Evolutionary conservation across 2,113 vertebrate genomes (phyloP).

Genomic region (Indri indri): DNA sequence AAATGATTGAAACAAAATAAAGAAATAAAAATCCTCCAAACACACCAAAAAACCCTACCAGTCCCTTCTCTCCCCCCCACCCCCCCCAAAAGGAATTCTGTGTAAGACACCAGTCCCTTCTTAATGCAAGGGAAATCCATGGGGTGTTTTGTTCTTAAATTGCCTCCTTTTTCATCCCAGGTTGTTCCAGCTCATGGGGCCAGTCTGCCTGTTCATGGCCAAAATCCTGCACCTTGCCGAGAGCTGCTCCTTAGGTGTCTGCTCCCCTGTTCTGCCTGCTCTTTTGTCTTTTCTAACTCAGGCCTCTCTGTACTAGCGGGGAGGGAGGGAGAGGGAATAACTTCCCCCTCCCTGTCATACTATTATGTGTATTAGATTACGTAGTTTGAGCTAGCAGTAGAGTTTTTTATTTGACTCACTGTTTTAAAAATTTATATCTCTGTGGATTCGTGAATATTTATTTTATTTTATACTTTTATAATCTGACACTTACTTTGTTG

Average conservation of each 20-base stretch:
- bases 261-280: background rate
- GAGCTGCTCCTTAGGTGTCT: background rate
- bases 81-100: too few species aligned
- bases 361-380: background rate
- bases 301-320: background rate
- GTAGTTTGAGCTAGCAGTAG: background rate
- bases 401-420: background rate
- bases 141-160: background rate
- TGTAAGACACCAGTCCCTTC: too few species aligned
- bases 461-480: background rate
- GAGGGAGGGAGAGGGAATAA: background rate
- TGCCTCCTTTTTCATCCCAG: background rate
- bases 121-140: background rate
- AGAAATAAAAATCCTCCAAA: background rate
- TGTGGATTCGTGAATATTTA: background rate
- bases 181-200: background rate
- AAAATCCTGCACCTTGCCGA: background rate
- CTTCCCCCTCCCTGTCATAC: background rate
- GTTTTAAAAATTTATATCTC: background rate
- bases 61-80: background rate
- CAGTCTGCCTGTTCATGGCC: background rate
- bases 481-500: background rate
- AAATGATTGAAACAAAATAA: background rate
- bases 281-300: background rate
- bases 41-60: background rate